Conservation (phyloP, 2,113 vertebrate species). For the Rhinichthys klamathensis region DNA sequence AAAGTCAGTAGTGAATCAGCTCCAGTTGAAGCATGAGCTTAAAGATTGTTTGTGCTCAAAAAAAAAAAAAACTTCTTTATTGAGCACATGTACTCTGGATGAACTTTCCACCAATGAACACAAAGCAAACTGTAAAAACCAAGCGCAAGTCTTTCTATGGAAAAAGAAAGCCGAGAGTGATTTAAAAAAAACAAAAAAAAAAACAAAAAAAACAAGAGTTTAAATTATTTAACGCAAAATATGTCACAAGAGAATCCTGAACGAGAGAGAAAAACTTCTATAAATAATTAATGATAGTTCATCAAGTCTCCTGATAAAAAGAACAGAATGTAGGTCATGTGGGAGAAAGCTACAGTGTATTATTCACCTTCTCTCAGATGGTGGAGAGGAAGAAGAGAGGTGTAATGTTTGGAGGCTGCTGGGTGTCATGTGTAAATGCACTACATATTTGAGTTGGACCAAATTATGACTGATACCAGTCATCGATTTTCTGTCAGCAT, state of each 20-base stretch:
- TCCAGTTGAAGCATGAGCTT: conserved; percentile 32
- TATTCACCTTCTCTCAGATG: conserved; percentile 19
- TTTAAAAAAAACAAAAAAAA: background rate
- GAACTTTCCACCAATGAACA: background rate
- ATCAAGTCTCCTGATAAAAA: conserved; percentile 26
- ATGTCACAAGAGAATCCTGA: conserved; percentile 19
- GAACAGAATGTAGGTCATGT: conserved; percentile 32
- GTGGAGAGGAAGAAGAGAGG: background rate
- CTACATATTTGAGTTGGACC: conserved; percentile 12
- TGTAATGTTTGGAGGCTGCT: background rate
- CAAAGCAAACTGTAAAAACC: background rate
- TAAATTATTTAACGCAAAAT: conserved; percentile 38
- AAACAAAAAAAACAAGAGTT: background rate
- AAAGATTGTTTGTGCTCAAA: background rate
- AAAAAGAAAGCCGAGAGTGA: background rate
- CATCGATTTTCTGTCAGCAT: background rate
- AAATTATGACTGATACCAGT: background rate
- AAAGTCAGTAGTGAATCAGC: background rate
- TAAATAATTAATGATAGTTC: conserved; percentile 28
- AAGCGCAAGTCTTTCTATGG: background rate
- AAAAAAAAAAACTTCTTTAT: conserved; percentile 6
- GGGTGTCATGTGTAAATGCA: background rate
- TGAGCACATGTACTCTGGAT: conserved; percentile 16
- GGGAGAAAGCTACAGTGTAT: background rate
- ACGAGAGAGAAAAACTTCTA: background rate